Conservation (phyloP, 2,888 invertebrate genomes). For the Rhingia rostrata region DNA sequence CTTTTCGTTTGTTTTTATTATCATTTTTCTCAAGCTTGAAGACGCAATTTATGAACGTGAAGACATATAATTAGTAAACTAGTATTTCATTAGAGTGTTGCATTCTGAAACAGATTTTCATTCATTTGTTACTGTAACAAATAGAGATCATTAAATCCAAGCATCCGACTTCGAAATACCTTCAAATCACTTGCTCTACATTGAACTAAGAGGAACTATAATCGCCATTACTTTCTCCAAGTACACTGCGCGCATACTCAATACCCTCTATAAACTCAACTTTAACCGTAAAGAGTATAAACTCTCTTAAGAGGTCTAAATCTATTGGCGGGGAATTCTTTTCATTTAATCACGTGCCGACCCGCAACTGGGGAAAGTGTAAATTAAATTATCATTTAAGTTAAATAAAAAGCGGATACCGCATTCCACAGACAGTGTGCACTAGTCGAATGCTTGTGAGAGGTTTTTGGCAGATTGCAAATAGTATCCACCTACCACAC, state of each 20-base stretch:
- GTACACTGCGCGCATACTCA: slow-evolving; percentile 49
- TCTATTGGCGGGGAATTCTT: slow-evolving; percentile 45
- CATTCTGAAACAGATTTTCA: no score
- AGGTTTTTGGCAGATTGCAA: slow-evolving; percentile 11
- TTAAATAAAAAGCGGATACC: slow-evolving; percentile 43
- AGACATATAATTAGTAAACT: no score
- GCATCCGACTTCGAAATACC: no score
- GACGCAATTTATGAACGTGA: no score
- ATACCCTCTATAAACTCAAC: slow-evolving; percentile 39
- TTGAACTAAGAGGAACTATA: slow-evolving; percentile 1
- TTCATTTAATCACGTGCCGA: slow-evolving; percentile 57
- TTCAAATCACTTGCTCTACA: slow-evolving; percentile 13
- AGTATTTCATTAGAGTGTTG: no score
- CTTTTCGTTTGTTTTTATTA: no score
- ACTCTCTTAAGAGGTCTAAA: slow-evolving; percentile 51
- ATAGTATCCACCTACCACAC: background rate
- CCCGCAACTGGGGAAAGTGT: slow-evolving; percentile 55
- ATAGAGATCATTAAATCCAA: background rate
- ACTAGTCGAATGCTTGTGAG: background rate
- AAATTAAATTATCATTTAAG: slow-evolving; percentile 68
- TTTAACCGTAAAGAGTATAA: slow-evolving; percentile 32
- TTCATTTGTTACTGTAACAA: background rate
- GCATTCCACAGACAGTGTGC: background rate
- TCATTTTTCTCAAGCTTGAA: no score
- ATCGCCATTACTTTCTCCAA: slow-evolving; percentile 58